Conservation (phyloP, 2,797 vertebrate species). For the Parauchenoglanis ngamensis region DNA sequence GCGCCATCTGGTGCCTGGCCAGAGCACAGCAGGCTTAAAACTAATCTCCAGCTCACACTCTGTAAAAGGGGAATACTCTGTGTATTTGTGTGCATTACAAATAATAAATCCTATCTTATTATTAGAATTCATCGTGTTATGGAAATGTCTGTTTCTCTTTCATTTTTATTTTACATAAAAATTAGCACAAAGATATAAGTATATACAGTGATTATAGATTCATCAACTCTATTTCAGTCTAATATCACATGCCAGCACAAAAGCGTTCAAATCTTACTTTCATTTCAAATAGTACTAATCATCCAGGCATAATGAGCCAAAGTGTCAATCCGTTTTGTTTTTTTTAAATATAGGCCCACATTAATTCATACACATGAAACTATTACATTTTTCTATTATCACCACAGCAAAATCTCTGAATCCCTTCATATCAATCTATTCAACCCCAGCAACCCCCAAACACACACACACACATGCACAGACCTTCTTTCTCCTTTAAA, state of each 20-base stretch:
- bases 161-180: not conserved
- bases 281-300: not conserved
- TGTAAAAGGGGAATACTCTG: constrained; percentile 37
- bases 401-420: constrained; percentile 15
- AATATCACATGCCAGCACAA: not conserved
- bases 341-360: not conserved
- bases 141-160: too few species aligned
- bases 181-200: not conserved
- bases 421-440: constrained; percentile 6
- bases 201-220: not conserved
- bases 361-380: not conserved
- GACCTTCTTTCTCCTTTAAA: constrained; percentile 81
- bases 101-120: constrained; percentile 3
- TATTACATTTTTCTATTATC: not conserved
- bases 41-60: constrained; percentile 57
- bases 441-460: constrained; percentile 24
- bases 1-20: constrained; percentile 66
- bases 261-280: not conserved
- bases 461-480: not conserved
- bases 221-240: not conserved
- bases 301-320: not conserved
- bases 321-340: not conserved
- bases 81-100: constrained; percentile 7
- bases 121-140: not conserved
- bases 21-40: constrained; percentile 61